phyloP scores from a whole-genome alignment of 2,797 vertebrate species.

The Falco novaeseelandiae region DNA sequence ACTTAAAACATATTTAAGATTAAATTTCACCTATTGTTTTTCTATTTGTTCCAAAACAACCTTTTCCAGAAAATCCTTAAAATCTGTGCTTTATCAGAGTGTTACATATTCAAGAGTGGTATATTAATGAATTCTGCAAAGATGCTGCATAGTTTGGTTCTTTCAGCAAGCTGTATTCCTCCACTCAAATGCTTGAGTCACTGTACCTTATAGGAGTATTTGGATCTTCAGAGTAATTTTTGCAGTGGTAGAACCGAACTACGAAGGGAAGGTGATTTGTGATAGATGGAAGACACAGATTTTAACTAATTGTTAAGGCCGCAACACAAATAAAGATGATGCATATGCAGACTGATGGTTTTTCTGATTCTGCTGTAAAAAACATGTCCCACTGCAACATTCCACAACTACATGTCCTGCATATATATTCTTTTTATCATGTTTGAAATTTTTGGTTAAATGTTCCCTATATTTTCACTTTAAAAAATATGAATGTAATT shows the following conservation, averaged over 20 bases:
- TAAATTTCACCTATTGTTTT: neutral
- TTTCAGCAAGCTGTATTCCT: neutral
- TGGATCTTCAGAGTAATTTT: neutral
- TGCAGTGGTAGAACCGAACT: neutral
- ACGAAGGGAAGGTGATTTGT: neutral
- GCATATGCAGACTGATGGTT: neutral
- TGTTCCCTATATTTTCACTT: neutral
- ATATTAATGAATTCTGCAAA: neutral
- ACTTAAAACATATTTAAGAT: neutral
- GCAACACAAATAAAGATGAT: neutral
- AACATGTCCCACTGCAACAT: neutral
- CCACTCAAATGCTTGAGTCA: neutral
- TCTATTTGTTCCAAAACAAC: neutral
- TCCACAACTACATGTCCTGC: neutral
- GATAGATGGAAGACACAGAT: neutral
- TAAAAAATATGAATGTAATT: neutral
- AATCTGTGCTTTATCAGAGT: neutral
- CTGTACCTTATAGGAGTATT: neutral
- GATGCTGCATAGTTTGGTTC: neutral
- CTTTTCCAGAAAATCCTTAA: neutral
- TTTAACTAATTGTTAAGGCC: neutral
- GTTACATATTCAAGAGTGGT: neutral
- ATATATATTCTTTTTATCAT: neutral
- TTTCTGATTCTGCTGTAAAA: neutral
- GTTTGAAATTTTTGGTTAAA: neutral